Base-by-base conservation (phyloP, 92 coral and sea anemone genomes). In the Porites cylindrica region DNA sequence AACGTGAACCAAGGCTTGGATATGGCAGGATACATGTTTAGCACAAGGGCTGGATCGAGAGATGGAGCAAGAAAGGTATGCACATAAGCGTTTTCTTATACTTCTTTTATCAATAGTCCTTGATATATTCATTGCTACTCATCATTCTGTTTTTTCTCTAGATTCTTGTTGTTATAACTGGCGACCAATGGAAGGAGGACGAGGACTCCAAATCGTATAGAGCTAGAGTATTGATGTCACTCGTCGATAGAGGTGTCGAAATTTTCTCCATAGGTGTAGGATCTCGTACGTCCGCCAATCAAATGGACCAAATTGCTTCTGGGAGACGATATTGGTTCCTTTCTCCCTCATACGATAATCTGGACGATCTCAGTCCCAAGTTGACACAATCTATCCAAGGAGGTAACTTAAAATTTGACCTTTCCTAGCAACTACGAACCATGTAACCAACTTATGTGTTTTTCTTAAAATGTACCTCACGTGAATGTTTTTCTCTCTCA, bases 121-220 rank as follows among this genome's bases (percentile, higher is more conserved):
- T 38, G 47, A 4, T 38, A 38, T 38, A 38, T 38, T 38, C 47
- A 38, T 4, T 38, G 5, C 4, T 38, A 38, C 38, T 8, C n/a
- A 70, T 14, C 17, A 62, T 19, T 62, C 17, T 62, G 7, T 19
- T 69, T 1, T 82, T 58, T 71, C 10, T 11, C 19, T 70, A 94
- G 98, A 66, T 90, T 69, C 92, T 94, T 66, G 91, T 94, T 63
- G 75, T 94, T 63, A 58, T 92, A 47, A 81, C 92, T 54, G 88
- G 94, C 23, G 98, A 93, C 19, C 76, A 89, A 52, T 94, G 98
- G 98, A 60, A 91, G 24, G 79, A 79, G 13, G 92, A 88, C 61
- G 43, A 71, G 19, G 86, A 72, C 60, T 82, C 71, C n/a, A 7
- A 10, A 72, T 7, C 66, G 66, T 82, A 82, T 18, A 72, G 86